A percentile compares a stretch with the other conserved stretches of the same genome.
Conservation (phyloP, 2,113 vertebrate species). For the Epinephelus lanceolatus region DNA sequence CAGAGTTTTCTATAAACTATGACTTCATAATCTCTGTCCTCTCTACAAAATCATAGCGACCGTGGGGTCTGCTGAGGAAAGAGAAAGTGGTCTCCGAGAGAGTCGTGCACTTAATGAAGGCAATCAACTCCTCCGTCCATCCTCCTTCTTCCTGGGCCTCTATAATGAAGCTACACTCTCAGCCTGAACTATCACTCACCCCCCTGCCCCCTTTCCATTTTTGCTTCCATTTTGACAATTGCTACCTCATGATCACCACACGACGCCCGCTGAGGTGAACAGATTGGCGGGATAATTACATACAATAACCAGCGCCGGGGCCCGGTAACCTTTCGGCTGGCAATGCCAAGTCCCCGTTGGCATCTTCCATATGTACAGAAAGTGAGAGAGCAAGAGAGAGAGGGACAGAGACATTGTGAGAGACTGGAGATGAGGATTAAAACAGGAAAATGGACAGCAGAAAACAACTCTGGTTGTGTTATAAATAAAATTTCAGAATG, state of each 20-base stretch:
- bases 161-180: conserved; percentile 71
- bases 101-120: conserved; percentile 62
- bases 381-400: conserved; percentile 2
- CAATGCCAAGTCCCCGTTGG: conserved; percentile 92
- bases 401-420: not conserved
- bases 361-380: conserved; percentile 92
- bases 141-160: conserved; percentile 37
- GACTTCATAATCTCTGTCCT: not conserved
- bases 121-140: conserved; percentile 66
- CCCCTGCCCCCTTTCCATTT: conserved; percentile 56
- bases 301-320: conserved; percentile 93
- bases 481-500: not conserved
- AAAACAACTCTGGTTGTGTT: not conserved
- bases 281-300: conserved; percentile 99
- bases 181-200: conserved; percentile 71
- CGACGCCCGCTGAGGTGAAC: conserved; percentile 96
- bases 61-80: not conserved
- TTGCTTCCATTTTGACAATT: conserved; percentile 88
- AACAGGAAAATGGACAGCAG: not conserved
- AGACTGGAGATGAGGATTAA: not conserved
- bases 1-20: conserved; percentile 12
- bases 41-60: conserved; percentile 29
- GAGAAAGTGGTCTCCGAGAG: conserved; percentile 25
- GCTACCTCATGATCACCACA: conserved; percentile 94
- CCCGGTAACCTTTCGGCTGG: conserved; percentile 95